Percentiles rank a stretch among this genome's conserved stretches.
Evolutionary conservation across 2,113 vertebrate genomes (phyloP).

Genomic region (Hucho hucho): DNA sequence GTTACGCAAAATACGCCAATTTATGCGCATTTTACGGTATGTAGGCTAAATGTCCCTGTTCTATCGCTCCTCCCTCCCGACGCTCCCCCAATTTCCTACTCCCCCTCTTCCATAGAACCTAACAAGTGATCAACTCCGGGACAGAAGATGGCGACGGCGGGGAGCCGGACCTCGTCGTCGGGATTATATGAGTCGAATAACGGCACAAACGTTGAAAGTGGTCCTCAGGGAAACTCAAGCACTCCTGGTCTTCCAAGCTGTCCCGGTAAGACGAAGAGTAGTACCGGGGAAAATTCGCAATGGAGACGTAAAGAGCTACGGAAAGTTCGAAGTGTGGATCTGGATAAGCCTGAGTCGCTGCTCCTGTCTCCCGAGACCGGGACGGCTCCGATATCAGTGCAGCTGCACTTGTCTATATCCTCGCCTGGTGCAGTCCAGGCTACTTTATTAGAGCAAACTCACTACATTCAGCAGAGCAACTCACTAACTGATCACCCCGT

Average conservation of each 20-base stretch:
- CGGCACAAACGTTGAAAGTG: slow-evolving; percentile 32
- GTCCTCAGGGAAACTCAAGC: slow-evolving; percentile 39
- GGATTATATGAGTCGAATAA: slow-evolving; percentile 61
- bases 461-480: slow-evolving; percentile 30
- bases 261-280: slow-evolving; percentile 46
- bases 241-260: slow-evolving; percentile 23
- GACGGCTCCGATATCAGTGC: slow-evolving; percentile 37
- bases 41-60: not conserved
- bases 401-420: slow-evolving; percentile 50
- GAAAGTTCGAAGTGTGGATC: slow-evolving; percentile 84
- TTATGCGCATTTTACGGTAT: not conserved
- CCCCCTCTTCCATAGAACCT: slow-evolving; percentile 47
- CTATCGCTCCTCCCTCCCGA: not conserved
- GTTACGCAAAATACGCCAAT: not conserved
- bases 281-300: slow-evolving; percentile 66
- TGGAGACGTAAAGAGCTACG: slow-evolving; percentile 82
- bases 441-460: slow-evolving; percentile 39
- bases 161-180: slow-evolving; percentile 76
- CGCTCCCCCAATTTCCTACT: slow-evolving; percentile 13
- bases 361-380: slow-evolving; percentile 53
- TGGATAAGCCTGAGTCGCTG: slow-evolving; percentile 71
- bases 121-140: slow-evolving; percentile 75
- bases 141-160: slow-evolving; percentile 87
- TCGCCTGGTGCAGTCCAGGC: slow-evolving; percentile 50
- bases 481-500: slow-evolving; percentile 26